Conservation (phyloP, 2,113 vertebrate species). For the Anser brachyrhynchus region DNA sequence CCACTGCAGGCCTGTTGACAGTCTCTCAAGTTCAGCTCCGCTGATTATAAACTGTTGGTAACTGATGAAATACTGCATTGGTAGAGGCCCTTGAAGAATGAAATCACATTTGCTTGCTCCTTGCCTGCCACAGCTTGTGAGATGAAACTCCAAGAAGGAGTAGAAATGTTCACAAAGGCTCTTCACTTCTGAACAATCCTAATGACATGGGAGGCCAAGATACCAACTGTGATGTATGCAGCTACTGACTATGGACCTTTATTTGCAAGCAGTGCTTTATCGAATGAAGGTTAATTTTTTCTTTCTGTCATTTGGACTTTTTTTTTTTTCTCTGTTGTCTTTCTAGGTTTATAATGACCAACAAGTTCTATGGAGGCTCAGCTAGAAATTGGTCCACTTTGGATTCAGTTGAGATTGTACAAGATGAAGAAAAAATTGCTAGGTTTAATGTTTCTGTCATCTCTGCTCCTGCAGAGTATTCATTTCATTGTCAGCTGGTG, state of each 20-base stretch:
- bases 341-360: conserved; percentile 80
- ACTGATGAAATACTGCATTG: background rate
- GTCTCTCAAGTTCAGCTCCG: background rate
- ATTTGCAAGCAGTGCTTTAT: background rate
- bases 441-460: conserved; percentile 74
- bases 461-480: conserved; percentile 81
- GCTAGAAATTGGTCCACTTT: conserved; percentile 78
- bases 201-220: background rate
- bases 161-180: background rate
- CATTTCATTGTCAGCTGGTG: conserved; percentile 84
- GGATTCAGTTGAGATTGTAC: conserved; percentile 72
- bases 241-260: background rate
- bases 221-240: background rate
- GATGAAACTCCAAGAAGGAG: background rate
- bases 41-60: background rate
- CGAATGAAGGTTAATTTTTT: background rate
- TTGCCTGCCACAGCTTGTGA: background rate
- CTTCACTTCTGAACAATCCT: background rate
- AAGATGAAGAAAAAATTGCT: conserved; percentile 67
- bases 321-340: background rate
- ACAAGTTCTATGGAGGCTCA: conserved; percentile 65
- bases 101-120: background rate
- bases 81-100: background rate
- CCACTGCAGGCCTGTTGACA: background rate
- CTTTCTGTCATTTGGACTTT: background rate